Evolutionary conservation across 2,113 vertebrate genomes (phyloP), one percentile per base, ranked within the genome.

Genomic region (Cololabis saira): DNA sequence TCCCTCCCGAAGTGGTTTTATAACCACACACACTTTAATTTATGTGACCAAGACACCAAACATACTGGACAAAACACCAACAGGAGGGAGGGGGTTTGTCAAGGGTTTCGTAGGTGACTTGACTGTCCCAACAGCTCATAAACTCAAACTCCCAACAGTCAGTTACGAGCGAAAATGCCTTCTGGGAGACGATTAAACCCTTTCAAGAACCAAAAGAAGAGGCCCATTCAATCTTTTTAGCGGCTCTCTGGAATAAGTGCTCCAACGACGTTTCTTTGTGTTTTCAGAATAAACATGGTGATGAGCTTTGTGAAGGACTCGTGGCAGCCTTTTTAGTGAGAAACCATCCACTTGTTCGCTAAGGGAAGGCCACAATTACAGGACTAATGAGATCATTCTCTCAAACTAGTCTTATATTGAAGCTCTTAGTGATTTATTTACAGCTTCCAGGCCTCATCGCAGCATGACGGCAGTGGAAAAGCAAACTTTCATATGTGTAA

Each of bases 371-470:
- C 66, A 43, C 22, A 50, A 70, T 42, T 53, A 74, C 16, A 37
- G 3, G 21, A 57, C 24, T 42, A 74, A 67, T 42, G 53, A 58
- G 18, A 52, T 61, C 12, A 63, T 61, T 37, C 40, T 30, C 45
- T 56, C 51, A 54, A 50, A 73, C 44, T 54, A 53, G 61, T 50
- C 53, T 66, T 42, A 45, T 12, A 5, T 16, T 37, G 37, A 69
- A 54, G 63, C 67, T 82, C 62, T 74, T 63, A 76, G 61, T 14
- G 61, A 49, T 61, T 44, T 49, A 33, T 53, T 59, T 56, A 62
- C 61, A 63, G 71, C 33, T 37, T 7, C 33, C 33, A 11, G 58
- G 52, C 51, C 47, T 51, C 61, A 48, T 6, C 18, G 19, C 45
- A 5, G 13, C 10, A 11, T 30, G 60, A 37, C 33, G 10, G 57